Evolutionary conservation across 2,888 invertebrate genomes (phyloP).

Genomic region (Chrysolina haemoptera): DNA sequence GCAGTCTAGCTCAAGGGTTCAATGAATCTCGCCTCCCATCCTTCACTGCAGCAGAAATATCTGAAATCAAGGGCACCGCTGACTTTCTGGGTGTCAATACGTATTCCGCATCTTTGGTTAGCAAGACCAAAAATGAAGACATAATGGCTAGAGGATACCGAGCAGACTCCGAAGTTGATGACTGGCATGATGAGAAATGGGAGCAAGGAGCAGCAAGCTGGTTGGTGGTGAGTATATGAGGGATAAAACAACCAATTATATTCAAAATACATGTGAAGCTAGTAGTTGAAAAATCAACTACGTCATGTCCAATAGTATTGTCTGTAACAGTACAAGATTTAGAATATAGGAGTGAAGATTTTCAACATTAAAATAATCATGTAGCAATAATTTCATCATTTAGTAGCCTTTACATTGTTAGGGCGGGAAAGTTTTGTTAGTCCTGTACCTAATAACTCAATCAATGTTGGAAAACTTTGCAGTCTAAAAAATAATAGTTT

Average conservation of each 20-base stretch:
- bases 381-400: too few species aligned
- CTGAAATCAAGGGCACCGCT: slow-evolving; percentile 73
- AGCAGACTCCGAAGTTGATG: slow-evolving; percentile 27
- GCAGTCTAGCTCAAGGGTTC: slow-evolving; percentile 75
- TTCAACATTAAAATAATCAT: too few species aligned
- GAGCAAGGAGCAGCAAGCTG: slow-evolving; percentile 24
- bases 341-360: too few species aligned
- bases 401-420: too few species aligned
- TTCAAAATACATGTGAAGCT: too few species aligned
- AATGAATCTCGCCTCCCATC: slow-evolving; percentile 75
- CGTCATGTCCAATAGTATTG: too few species aligned
- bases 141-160: slow-evolving; percentile 24
- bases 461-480: too few species aligned
- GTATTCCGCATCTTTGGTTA: slow-evolving; percentile 30
- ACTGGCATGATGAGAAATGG: slow-evolving; percentile 27
- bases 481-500: too few species aligned
- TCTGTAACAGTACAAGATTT: too few species aligned
- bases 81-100: slow-evolving; percentile 44
- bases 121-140: not conserved
- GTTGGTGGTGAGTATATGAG: slow-evolving; percentile 14
- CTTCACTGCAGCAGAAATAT: slow-evolving; percentile 75
- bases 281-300: too few species aligned
- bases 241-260: not conserved
- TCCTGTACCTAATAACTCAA: too few species aligned
- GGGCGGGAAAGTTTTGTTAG: too few species aligned